These are phyloP conservation scores for Abrostola triplasia DNA, from an alignment of 2,888 invertebrate species.

Conservation along the genomic window DNA sequence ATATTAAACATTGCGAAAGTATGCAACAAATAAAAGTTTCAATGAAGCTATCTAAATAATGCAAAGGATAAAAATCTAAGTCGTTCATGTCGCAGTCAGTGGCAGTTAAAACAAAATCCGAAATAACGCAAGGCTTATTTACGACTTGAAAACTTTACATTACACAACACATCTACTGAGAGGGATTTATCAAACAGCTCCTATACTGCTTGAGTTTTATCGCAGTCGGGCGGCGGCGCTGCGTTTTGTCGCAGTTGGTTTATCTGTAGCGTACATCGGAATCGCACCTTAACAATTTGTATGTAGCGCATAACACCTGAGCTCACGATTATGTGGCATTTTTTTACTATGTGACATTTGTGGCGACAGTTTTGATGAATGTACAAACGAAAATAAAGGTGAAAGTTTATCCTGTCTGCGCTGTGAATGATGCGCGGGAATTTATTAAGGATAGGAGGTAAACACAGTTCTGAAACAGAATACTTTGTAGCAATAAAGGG, in stretches of 20 bases:
- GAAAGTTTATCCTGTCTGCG: slow-evolving; percentile 21
- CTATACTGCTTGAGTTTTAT: slow-evolving; percentile 4
- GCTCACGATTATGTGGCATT: slow-evolving; percentile 32
- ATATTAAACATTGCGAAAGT: background rate
- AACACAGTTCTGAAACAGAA: slow-evolving; percentile 15
- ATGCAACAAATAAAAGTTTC: too few relatives aligned
- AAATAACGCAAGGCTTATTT: background rate
- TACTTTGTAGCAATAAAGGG: slow-evolving; percentile 40
- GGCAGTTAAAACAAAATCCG: background rate
- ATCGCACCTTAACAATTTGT: slow-evolving; percentile 28
- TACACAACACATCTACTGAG: slow-evolving; percentile 1
- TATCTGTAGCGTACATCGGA: slow-evolving; percentile 9
- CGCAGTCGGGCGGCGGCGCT: background rate
- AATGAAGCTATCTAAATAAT: background rate
- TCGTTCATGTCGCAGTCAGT: background rate
- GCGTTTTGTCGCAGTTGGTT: slow-evolving; percentile 3
- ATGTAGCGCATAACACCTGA: slow-evolving; percentile 31
- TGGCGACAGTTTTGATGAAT: slow-evolving; percentile 36
- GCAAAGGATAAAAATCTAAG: background rate
- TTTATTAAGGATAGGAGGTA: slow-evolving; percentile 19
- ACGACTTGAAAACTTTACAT: slow-evolving; percentile 2
- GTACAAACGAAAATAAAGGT: slow-evolving; percentile 26
- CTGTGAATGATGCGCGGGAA: slow-evolving; percentile 12
- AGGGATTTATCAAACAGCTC: slow-evolving; percentile 3
- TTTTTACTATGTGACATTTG: slow-evolving; percentile 33